Evolutionary conservation across 2,113 vertebrate species (phyloP), one percentile per base, ranked within the genome.

Genomic region (Ptyas mucosa): DNA sequence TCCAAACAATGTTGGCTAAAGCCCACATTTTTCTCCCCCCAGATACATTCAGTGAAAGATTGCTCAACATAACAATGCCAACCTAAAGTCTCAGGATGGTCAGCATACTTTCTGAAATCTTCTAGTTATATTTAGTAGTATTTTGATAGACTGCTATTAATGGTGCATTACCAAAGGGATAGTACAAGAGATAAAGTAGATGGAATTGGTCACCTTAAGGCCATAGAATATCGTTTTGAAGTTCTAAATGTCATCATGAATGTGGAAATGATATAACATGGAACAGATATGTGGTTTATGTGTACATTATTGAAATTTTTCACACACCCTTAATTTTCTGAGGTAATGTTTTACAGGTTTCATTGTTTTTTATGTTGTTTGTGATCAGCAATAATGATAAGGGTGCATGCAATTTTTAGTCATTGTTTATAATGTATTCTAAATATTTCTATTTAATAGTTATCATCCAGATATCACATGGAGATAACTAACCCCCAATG

Each of bases 1-100:
- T 96, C 95, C 94, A 96, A 95, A 94, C 94, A 95, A 96, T 90
- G 96, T 96, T 95, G 95, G 93, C 90, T 94, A 96, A 96, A 95
- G 93, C 95, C 95, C 94, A 95, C 90, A 91, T 94, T 95, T 96
- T 69, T 92, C 95, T 93, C 95, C 54, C 92, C 94, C 95, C 95
- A 96, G 95, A 93, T 95, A 97, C 90, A 94, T 95, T 1, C 24
- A 88, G 88, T 91, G 5, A 94, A 94, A 93, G 34, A 94, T 88
- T 93, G 91, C 92, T 75, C 93, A 94, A 94, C 61, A 95, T 88
- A 49, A 89, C 94, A 91, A 91, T 89, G 88, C 86, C 93, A 94
- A 21, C 57, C 87, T 94, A 89, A 93, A 94, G 91, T 85, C 92
- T 18, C 91, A 93, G 89, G 89, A 89, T 91, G 91, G 88, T 46